A percentile compares a stretch with the other conserved stretches of the same genome.
phyloP scores from a whole-genome alignment of 2,888 invertebrate genomes.

The Eupithecia subfuscata region DNA sequence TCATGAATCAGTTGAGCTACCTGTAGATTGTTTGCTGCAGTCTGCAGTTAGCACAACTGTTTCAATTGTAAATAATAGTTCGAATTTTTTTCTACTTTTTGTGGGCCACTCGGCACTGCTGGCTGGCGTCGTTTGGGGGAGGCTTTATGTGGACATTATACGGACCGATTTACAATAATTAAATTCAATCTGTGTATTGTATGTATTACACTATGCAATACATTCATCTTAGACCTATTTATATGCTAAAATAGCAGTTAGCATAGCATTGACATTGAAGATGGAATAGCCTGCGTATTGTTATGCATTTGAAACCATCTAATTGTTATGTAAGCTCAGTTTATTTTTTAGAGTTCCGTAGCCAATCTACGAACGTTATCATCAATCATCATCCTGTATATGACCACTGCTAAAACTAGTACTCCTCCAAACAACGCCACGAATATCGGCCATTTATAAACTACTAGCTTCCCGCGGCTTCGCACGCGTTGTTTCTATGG shows the following conservation, averaged over 20 bases:
- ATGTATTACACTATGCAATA: neutral
- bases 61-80: too few relatives aligned
- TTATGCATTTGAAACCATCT: slow-evolving; percentile 1
- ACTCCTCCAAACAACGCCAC: too few relatives aligned
- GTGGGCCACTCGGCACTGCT: too few relatives aligned
- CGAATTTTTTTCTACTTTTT: too few relatives aligned
- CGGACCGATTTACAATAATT: neutral
- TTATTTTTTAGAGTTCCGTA: neutral
- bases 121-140: too few relatives aligned
- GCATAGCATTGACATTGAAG: neutral
- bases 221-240: neutral
- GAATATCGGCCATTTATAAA: neutral
- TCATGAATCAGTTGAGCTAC: too few relatives aligned
- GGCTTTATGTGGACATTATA: neutral
- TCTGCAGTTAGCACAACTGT: too few relatives aligned
- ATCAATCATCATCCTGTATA: too few relatives aligned
- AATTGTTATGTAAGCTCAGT: neutral
- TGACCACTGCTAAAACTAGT: too few relatives aligned
- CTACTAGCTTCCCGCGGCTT: too few relatives aligned
- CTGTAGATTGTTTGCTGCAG: too few relatives aligned
- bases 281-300: neutral
- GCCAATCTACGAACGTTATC: neutral
- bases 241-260: neutral
- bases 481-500: too few relatives aligned
- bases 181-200: neutral